Conservation (phyloP, 2,888 invertebrate species). For the Eumacrocentrus americanus region DNA sequence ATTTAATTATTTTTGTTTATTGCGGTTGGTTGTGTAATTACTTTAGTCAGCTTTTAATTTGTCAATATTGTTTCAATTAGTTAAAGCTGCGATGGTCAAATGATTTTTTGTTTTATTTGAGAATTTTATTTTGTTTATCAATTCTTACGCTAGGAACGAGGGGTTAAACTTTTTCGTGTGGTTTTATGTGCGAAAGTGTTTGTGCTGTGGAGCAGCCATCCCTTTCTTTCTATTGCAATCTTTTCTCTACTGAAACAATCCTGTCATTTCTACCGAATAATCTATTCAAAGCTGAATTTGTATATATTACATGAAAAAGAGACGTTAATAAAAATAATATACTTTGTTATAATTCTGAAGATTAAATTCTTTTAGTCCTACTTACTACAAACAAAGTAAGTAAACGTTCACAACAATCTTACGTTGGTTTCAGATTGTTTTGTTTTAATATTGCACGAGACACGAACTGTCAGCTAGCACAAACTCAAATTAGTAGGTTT, state of each 20-base stretch:
- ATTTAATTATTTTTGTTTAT: conserved; percentile 15
- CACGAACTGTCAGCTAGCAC: background rate
- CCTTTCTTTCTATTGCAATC: background rate
- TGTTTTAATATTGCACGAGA: background rate
- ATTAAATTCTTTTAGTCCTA: background rate
- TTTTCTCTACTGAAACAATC: too few relatives aligned
- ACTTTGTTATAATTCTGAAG: too few relatives aligned
- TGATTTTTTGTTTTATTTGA: conserved; percentile 44
- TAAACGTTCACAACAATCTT: background rate
- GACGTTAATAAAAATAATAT: too few relatives aligned
- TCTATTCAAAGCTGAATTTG: background rate
- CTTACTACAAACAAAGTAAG: background rate
- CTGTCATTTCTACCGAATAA: background rate
- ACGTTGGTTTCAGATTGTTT: background rate
- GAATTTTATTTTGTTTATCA: conserved; percentile 16
- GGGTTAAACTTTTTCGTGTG: conserved; percentile 58
- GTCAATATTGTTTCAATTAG: conserved; percentile 52
- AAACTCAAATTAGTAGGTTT: background rate
- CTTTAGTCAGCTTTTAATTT: conserved; percentile 15
- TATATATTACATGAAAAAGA: background rate
- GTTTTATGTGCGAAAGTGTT: conserved; percentile 55
- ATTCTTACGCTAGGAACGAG: conserved; percentile 47
- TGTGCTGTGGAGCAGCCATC: conserved; percentile 61
- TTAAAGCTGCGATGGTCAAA: conserved; percentile 59
- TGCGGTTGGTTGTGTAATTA: conserved; percentile 2